These are phyloP conservation scores for Lycorma delicatula DNA, from an alignment of 1,140 invertebrate species.

Conservation along the genomic window DNA sequence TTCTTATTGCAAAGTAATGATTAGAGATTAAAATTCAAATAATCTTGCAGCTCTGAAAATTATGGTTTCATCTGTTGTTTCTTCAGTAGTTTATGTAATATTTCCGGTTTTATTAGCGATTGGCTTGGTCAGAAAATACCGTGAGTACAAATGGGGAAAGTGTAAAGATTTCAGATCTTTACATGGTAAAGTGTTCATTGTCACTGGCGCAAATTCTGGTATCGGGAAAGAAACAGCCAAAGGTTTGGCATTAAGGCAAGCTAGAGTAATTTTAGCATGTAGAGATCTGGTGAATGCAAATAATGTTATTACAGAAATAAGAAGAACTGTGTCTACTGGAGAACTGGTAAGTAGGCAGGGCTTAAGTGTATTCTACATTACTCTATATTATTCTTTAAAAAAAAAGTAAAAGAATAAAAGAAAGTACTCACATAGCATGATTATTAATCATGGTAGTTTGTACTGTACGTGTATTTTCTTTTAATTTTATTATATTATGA, in stretches of 20 bases:
- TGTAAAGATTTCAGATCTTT: constrained; percentile 39
- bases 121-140: constrained; percentile 40
- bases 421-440: no score
- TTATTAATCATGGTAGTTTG: no score
- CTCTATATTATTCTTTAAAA: not conserved
- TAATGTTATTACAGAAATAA: constrained; percentile 50
- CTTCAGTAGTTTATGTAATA: constrained; percentile 7
- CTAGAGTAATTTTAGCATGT: constrained; percentile 65
- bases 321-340: constrained; percentile 42
- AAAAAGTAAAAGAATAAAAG: not conserved
- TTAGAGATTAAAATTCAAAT: no score
- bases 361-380: not conserved
- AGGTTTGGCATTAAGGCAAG: constrained; percentile 53
- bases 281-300: constrained; percentile 51
- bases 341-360: constrained; percentile 44
- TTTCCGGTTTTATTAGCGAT: constrained; percentile 36
- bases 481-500: no score
- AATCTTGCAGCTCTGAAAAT: no score
- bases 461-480: no score
- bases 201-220: constrained; percentile 73
- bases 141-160: constrained; percentile 41
- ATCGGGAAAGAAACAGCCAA: constrained; percentile 67
- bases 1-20: no score
- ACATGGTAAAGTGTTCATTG: constrained; percentile 54
- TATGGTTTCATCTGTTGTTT: no score